A percentile compares a stretch with the other conserved stretches of the same genome.
Evolutionary conservation across 2,888 invertebrate genomes (phyloP).

Genomic region (Polydrusus pterygomalis): DNA sequence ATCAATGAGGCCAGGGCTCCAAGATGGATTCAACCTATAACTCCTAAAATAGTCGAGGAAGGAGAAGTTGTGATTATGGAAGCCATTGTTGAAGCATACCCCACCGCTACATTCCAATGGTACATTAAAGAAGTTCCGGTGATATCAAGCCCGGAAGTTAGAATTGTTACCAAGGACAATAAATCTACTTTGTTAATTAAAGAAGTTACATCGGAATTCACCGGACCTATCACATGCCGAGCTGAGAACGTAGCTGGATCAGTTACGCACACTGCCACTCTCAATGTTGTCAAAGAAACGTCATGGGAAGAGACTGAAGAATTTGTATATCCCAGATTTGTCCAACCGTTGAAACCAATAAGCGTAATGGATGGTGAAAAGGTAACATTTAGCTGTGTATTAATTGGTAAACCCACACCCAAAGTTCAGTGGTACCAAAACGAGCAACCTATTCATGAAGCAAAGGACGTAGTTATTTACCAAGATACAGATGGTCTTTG

Average conservation of each 20-base stretch:
- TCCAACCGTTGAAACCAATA: conserved; percentile 81
- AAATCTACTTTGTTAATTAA: conserved; percentile 87
- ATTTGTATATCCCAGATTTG: conserved; percentile 84
- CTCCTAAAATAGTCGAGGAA: conserved; percentile 80
- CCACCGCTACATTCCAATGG: conserved; percentile 91
- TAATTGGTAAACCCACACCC: conserved; percentile 86
- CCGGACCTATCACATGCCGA: conserved; percentile 88
- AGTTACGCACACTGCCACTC: conserved; percentile 87
- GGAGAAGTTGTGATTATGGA: conserved; percentile 88
- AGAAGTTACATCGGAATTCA: conserved; percentile 80
- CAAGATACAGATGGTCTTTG: conserved; percentile 88
- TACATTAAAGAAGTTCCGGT: conserved; percentile 85
- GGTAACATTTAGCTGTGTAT: conserved; percentile 82
- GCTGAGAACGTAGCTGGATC: conserved; percentile 94
- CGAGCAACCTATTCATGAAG: conserved; percentile 81
- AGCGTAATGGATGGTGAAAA: conserved; percentile 94
- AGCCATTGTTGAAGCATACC: conserved; percentile 84
- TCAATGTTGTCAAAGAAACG: conserved; percentile 77
- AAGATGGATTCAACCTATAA: conserved; percentile 81
- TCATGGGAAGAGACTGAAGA: conserved; percentile 77
- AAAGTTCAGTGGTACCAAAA: conserved; percentile 88
- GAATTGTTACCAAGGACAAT: conserved; percentile 84
- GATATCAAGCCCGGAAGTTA: conserved; percentile 80
- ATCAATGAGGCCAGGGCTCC: conserved; percentile 79
- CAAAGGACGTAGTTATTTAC: conserved; percentile 83